Evolutionary conservation across 1,140 invertebrate genomes (phyloP).

Genomic region (Scaptomyza pallida): DNA sequence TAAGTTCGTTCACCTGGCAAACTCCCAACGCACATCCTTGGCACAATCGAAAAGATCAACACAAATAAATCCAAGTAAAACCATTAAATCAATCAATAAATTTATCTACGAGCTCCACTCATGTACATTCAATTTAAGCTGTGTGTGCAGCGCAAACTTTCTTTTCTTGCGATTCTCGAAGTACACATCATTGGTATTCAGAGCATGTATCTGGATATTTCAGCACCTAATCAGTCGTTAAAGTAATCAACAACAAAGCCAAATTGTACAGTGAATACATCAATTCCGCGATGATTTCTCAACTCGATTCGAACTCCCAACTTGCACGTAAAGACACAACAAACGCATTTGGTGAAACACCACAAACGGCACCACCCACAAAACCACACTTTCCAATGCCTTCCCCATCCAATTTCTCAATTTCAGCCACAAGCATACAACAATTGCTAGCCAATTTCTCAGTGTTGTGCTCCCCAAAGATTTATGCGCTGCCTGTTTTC

Average conservation of each 20-base stretch:
- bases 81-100: slow-evolving; percentile 51
- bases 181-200: slow-evolving; percentile 44
- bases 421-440: slow-evolving; percentile 24
- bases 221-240: slow-evolving; percentile 53
- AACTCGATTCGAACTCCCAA: slow-evolving; percentile 22
- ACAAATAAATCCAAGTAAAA: slow-evolving; percentile 29
- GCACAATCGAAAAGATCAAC: slow-evolving; percentile 35
- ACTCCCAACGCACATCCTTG: background rate
- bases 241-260: slow-evolving; percentile 55
- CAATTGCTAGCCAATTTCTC: slow-evolving; percentile 51
- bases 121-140: slow-evolving; percentile 44
- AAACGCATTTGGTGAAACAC: slow-evolving; percentile 31
- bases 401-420: slow-evolving; percentile 32
- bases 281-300: slow-evolving; percentile 52
- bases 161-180: background rate
- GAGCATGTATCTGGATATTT: slow-evolving; percentile 39
- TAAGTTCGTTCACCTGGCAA: slow-evolving; percentile 4
- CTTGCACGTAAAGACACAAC: slow-evolving; percentile 27
- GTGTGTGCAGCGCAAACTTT: slow-evolving; percentile 8
- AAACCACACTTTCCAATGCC: background rate
- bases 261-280: slow-evolving; percentile 55
- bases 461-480: slow-evolving; percentile 42
- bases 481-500: slow-evolving; percentile 46
- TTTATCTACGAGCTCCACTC: slow-evolving; percentile 38
- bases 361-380: background rate